A percentile compares a stretch with the other conserved stretches of the same genome.
Evolutionary conservation across 2,888 invertebrate species (phyloP).

Genomic region (Eupithecia inturbata): DNA sequence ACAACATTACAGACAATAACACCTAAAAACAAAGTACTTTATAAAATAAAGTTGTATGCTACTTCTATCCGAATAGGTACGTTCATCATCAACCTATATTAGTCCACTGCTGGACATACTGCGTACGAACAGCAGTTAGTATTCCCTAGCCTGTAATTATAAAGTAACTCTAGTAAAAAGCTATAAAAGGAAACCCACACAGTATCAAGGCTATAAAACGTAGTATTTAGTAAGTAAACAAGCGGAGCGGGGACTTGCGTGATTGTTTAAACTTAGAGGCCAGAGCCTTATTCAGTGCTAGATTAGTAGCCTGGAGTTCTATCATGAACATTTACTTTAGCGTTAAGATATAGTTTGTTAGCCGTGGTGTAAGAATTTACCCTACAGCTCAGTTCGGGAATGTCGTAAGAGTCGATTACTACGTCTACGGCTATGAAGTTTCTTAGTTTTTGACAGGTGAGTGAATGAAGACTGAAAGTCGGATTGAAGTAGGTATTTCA

Average conservation of each 20-base stretch:
- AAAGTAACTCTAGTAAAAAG: slow-evolving; percentile 1
- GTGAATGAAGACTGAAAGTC: no score
- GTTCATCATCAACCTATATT: no score
- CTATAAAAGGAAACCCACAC: slow-evolving; percentile 2
- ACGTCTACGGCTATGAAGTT: no score
- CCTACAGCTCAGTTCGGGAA: no score
- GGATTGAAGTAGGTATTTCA: no score
- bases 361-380: no score
- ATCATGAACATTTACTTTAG: not conserved
- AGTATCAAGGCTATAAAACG: slow-evolving; percentile 10
- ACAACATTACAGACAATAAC: no score
- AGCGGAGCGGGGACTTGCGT: slow-evolving; percentile 14
- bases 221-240: slow-evolving; percentile 17
- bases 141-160: not conserved
- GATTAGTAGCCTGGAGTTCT: slow-evolving; percentile 12
- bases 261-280: slow-evolving; percentile 15
- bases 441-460: no score
- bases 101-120: no score
- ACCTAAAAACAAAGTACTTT: no score
- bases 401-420: no score
- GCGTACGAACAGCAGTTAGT: not conserved
- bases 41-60: not conserved
- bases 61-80: not conserved
- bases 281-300: slow-evolving; percentile 20
- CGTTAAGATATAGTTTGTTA: not conserved